These are phyloP conservation scores for Tiliqua scincoides DNA, from an alignment of 2,113 vertebrate species.

Conservation along the genomic window DNA sequence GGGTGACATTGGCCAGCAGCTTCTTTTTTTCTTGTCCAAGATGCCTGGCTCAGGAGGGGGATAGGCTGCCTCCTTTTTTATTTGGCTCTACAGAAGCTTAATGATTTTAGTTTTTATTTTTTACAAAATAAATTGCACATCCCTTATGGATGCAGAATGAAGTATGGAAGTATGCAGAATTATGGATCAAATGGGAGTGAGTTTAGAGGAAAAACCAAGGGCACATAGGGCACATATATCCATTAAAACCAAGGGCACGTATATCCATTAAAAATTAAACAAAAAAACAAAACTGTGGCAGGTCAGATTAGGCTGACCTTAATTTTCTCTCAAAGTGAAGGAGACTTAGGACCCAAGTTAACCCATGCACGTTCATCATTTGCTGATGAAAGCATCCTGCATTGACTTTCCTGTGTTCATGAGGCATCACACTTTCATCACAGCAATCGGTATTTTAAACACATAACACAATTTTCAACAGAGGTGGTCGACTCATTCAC, in stretches of 20 bases:
- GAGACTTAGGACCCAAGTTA: too few species aligned
- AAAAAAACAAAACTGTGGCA: too few species aligned
- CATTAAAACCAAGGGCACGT: too few species aligned
- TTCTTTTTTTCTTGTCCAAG: constrained; percentile 35
- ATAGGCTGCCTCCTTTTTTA: neutral
- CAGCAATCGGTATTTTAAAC: neutral
- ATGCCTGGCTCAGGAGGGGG: neutral
- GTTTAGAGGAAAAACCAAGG: neutral
- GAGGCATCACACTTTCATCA: neutral
- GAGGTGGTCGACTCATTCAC: too few species aligned
- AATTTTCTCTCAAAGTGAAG: neutral
- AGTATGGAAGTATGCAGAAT: too few species aligned
- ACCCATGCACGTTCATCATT: neutral
- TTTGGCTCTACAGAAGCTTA: neutral
- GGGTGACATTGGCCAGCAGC: constrained; percentile 61
- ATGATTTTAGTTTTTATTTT: neutral
- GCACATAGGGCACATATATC: neutral
- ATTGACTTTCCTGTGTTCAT: neutral
- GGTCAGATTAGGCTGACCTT: neutral
- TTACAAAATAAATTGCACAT: neutral
- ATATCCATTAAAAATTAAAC: neutral
- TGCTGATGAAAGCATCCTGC: too few species aligned
- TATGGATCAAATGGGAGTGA: neutral
- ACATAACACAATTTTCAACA: too few species aligned
- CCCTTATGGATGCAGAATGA: neutral